Evolutionary conservation across 1,140 invertebrate genomes (phyloP).

Genomic region (Apocrypta bakeri): DNA sequence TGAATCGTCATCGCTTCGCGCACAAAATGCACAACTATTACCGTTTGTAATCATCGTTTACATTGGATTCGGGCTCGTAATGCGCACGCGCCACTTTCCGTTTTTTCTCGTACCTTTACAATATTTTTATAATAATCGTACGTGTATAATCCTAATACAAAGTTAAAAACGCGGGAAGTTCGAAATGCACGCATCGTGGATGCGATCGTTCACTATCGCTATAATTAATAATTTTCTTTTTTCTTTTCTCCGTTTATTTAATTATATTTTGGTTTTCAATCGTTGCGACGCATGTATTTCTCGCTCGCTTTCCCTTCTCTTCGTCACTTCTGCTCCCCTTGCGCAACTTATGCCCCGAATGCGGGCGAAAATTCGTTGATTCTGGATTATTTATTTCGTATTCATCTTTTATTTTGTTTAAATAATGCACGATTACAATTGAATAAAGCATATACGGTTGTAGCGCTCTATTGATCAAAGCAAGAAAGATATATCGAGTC

Average conservation of each 20-base stretch:
- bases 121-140: slow-evolving; percentile 38
- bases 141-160: slow-evolving; percentile 63
- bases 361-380: slow-evolving; percentile 51
- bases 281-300: slow-evolving; percentile 43
- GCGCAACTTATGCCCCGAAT: slow-evolving; percentile 52
- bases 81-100: slow-evolving; percentile 32
- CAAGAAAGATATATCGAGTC: neutral
- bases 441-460: slow-evolving; percentile 16
- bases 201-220: neutral
- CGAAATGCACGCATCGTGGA: slow-evolving; percentile 42
- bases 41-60: slow-evolving; percentile 64
- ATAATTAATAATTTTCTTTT: neutral
- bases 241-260: slow-evolving; percentile 26
- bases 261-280: slow-evolving; percentile 42
- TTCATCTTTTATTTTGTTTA: no score
- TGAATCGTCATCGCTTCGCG: neutral
- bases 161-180: slow-evolving; percentile 67
- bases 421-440: neutral
- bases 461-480: neutral
- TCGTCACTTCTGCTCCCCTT: slow-evolving; percentile 39
- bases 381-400: slow-evolving; percentile 36
- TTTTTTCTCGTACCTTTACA: slow-evolving; percentile 11
- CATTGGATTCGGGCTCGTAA: slow-evolving; percentile 55
- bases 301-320: slow-evolving; percentile 32
- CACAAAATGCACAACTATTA: slow-evolving; percentile 65